Evolutionary conservation across 1,140 invertebrate species (phyloP).

Genomic region (Protaetia brevitarsis): DNA sequence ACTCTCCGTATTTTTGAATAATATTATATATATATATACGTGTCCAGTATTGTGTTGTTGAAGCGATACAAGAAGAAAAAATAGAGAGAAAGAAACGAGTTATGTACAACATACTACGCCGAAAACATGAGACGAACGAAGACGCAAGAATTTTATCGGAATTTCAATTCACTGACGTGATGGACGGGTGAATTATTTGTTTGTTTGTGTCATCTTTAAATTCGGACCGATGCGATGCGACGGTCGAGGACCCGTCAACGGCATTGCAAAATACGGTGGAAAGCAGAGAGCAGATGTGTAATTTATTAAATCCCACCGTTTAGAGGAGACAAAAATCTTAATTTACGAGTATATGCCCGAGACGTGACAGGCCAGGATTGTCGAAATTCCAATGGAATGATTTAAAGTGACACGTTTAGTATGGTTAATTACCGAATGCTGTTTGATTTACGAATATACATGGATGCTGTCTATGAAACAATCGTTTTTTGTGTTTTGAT

Average conservation of each 20-base stretch:
- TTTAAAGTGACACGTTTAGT: too few species aligned
- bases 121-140: not conserved
- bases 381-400: not conserved
- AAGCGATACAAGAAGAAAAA: too few species aligned
- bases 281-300: constrained; percentile 2
- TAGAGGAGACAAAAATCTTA: not conserved
- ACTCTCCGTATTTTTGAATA: constrained; percentile 22
- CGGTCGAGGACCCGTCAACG: constrained; percentile 1
- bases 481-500: too few species aligned
- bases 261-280: constrained; percentile 9
- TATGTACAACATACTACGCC: too few species aligned
- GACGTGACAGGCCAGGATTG: not conserved
- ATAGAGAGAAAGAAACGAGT: constrained; percentile 1
- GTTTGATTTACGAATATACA: too few species aligned
- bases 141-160: constrained; percentile 5
- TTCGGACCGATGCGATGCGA: too few species aligned
- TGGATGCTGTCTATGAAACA: too few species aligned
- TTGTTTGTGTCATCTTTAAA: constrained; percentile 18
- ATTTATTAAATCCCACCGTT: not conserved
- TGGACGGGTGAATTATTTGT: constrained; percentile 11
- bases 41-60: not conserved
- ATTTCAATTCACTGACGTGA: constrained; percentile 14
- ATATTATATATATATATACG: constrained; percentile 4
- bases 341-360: constrained; percentile 1
- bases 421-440: too few species aligned